phyloP scores from a whole-genome alignment of 2,113 vertebrate genomes.

The Dromas ardeola region DNA sequence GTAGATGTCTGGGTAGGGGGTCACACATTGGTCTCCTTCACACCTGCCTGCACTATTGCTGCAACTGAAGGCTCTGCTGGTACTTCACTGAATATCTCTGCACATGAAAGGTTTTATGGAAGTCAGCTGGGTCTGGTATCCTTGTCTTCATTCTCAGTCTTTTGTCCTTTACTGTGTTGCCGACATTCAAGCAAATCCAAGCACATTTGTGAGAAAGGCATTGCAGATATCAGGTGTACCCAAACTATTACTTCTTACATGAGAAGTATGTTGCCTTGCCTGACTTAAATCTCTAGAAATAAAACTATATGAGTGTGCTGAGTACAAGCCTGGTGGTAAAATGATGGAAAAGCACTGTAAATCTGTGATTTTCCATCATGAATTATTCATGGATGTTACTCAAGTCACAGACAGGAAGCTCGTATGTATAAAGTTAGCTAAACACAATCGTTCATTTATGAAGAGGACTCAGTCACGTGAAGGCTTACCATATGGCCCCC shows the following conservation, averaged over 20 bases:
- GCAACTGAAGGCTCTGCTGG: not conserved
- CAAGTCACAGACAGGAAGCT: not conserved
- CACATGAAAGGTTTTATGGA: not conserved
- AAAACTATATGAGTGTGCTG: not conserved
- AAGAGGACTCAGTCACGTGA: not conserved
- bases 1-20: not conserved
- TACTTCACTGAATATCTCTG: not conserved
- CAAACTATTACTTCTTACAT: not conserved
- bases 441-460: not conserved
- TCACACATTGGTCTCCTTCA: not conserved
- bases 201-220: not conserved
- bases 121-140: not conserved
- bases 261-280: not conserved
- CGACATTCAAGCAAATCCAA: not conserved
- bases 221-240: not conserved
- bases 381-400: conserved; percentile 10
- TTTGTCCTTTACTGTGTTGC: not conserved
- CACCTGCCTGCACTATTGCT: not conserved
- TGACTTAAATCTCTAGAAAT: not conserved
- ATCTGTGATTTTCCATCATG: conserved; percentile 8
- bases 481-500: not conserved
- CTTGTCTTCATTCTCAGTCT: not conserved
- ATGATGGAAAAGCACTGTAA: not conserved
- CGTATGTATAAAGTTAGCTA: not conserved
- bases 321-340: not conserved